Conservation (phyloP, 2,113 vertebrate species). For the Stigmatopora argus region DNA sequence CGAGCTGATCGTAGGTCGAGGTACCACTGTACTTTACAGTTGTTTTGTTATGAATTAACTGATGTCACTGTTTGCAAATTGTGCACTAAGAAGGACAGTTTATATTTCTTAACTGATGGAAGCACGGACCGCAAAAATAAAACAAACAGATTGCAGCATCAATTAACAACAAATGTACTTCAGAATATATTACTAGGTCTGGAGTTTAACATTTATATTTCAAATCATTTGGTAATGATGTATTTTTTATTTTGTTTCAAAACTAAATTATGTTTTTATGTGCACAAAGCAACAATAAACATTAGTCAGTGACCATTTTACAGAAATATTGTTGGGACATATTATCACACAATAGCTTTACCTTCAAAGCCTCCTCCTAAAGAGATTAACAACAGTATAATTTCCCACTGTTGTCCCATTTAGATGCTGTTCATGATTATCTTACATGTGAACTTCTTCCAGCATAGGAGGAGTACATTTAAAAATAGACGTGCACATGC, state of each 20-base stretch:
- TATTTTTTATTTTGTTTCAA: not conserved
- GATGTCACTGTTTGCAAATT: not conserved
- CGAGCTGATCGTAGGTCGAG: no score
- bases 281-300: not conserved
- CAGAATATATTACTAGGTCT: not conserved
- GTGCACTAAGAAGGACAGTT: not conserved
- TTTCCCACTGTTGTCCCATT: not conserved
- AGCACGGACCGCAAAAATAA: not conserved
- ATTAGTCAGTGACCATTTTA: not conserved
- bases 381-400: not conserved
- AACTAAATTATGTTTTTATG: not conserved
- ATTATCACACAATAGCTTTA: not conserved
- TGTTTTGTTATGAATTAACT: not conserved
- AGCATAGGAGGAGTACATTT: conserved; percentile 1
- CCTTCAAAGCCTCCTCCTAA: not conserved
- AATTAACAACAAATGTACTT: not conserved
- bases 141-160: not conserved
- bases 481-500: conserved; percentile 40
- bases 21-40: not conserved
- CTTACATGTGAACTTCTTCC: conserved; percentile 2
- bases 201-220: not conserved
- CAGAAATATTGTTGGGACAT: not conserved
- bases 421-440: conserved; percentile 1
- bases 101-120: not conserved
- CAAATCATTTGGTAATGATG: not conserved